Evolutionary conservation across 35 echinoderm and acorn worm species (phyloP), one percentile per base, ranked within the genome.

Genomic region (Ptychodera flava): DNA sequence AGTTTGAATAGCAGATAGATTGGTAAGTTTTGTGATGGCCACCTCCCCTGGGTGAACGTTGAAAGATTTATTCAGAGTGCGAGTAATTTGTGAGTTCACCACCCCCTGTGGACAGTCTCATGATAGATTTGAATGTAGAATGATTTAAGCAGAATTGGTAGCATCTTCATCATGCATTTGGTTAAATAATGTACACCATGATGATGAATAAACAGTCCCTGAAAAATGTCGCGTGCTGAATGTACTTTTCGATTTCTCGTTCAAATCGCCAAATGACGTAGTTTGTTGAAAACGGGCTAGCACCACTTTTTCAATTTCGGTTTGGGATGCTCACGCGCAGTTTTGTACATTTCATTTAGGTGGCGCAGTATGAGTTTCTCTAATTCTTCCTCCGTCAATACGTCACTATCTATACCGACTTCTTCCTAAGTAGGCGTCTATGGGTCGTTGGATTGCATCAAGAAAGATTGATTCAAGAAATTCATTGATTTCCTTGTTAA

Each of bases 21-120:
- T 78, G 84, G 31, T 38, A 35, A 76, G 89, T 82, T 85, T 84
- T 85, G 32, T 79, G 84, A 16, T 36, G 75, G 32, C 89, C 89
- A 33, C 82, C 89, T 1, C 89, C 81, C 79, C 82, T 64, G 34
- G 83, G 15, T 32, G 89, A 78, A 36, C 84, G 89, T 33, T 90
- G 89, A 64, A 64, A 64, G 45, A 64, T 12, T 6, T 64, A 22
- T 64, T 64, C 45, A 22, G 45, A 64, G 45, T 64, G 45, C 22
- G 45, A 6, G 22, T 64, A 64, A 22, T 64, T 64, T 64, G 45
- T 64, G 45, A 12, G 77, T 90, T 79, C 89, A 36, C 89, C 89
- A 77, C 81, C 89, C 78, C 78, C 89, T 64, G 89, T 90, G 14
- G 81, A 84, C 27, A 84, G 30, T 52, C 89, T 90, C 89, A 90